Percentiles rank a stretch among this genome's conserved stretches.
phyloP scores from a whole-genome alignment of 2,113 vertebrate genomes.

The Callionymus lyra region DNA sequence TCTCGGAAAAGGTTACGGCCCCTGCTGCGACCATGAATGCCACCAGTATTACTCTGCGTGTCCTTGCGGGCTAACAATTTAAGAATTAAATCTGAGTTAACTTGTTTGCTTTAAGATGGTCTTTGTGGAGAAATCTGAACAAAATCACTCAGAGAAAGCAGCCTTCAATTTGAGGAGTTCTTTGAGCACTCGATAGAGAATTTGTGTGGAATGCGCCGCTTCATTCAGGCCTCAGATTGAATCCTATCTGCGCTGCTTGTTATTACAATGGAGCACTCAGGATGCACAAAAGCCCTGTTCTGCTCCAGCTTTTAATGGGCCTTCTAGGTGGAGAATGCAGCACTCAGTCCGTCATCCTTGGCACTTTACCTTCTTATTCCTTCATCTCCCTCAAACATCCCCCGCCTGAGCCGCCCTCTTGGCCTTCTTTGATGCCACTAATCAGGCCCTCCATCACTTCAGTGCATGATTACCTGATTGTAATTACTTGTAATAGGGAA shows the following conservation, averaged over 20 bases:
- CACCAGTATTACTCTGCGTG: constrained; percentile 22
- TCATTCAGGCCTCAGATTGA: constrained; percentile 38
- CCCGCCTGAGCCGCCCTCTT: constrained; percentile 17
- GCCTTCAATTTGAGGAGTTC: constrained; percentile 27
- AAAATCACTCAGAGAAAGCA: constrained; percentile 11
- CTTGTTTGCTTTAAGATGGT: not conserved
- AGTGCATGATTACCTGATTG: constrained; percentile 34
- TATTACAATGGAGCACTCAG: constrained; percentile 54
- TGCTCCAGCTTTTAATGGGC: constrained; percentile 48
- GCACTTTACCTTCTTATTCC: constrained; percentile 35
- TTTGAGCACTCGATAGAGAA: constrained; percentile 29
- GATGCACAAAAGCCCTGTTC: constrained; percentile 47
- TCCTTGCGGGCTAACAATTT: constrained; percentile 16
- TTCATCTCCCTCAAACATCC: constrained; percentile 31
- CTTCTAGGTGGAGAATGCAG: constrained; percentile 32
- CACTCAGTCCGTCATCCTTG: constrained; percentile 26
- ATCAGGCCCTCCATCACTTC: constrained; percentile 32
- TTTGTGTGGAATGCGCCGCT: constrained; percentile 23
- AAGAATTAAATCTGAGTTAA: constrained; percentile 1
- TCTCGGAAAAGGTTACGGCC: constrained; percentile 30
- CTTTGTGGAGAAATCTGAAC: not conserved
- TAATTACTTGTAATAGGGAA: constrained; percentile 23
- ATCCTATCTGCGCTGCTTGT: constrained; percentile 45
- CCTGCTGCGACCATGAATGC: constrained; percentile 25
- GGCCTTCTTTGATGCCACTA: constrained; percentile 36